Base-by-base conservation (phyloP, 2,797 vertebrate genomes). In the Neosilurus mollespiculum region DNA sequence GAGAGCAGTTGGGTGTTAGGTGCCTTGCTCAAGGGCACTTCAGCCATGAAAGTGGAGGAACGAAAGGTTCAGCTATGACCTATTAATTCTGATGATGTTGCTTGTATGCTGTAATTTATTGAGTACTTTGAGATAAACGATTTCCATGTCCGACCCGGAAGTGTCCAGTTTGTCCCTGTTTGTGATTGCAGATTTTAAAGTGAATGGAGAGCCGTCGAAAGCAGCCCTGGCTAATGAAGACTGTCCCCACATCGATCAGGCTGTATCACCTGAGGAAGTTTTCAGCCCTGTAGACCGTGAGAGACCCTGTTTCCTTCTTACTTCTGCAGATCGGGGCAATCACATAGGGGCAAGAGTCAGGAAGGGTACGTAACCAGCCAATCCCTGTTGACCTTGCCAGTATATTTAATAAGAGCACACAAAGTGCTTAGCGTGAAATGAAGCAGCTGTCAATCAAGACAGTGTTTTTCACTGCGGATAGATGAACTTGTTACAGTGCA, bases 211-310 rank as follows among this genome's bases (percentile, higher is more conserved):
- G 92, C 96, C 98, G 89, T 97, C 97, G 90, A 97, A 99, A 85
- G 98, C 98, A 87, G 98, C 98, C 89, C 94, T 99, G 95, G 98
- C 98, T 92, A 98, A 99, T 78, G 98, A 99, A 96, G 98, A 99
- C 91, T 99, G 98, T 92, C 98, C 98, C 93, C 98, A 99, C 92
- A 99, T 99, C 94, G 98, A 99, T 96, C 98, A 99, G 96, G 97
- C 98, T 91, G 95, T 98, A 93, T 98, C 97, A 87, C 98, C 98
- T 22, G 98, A 99, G 94, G 98, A 99, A 93, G 96, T 96, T 94
- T 99, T 99, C 95, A 99, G 96, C 90, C 97, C 97, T 90, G 95
- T 95, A 86, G 98, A 99, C 94, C 96, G 96, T 93, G 98, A 99
- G 93, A 96, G 96, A 92, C 98, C 98, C 94, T 98, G 97, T 95